Conservation (phyloP, 2,113 vertebrate species). For the Symphodus melops region DNA sequence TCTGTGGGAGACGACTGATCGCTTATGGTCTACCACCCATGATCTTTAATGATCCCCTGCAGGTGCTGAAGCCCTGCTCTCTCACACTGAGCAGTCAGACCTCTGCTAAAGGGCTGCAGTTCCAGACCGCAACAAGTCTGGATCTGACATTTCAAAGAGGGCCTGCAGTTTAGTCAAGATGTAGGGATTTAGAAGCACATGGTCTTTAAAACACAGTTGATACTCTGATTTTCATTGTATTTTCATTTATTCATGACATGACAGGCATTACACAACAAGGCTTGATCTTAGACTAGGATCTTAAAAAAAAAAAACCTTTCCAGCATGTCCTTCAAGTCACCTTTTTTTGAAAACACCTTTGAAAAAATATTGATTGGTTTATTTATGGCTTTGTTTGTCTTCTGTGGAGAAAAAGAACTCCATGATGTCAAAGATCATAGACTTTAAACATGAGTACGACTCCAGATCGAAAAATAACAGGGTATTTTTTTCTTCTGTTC, state of each 20-base stretch:
- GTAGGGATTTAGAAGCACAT: conserved; percentile 42
- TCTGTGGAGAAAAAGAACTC: conserved; percentile 1
- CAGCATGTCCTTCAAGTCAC: background rate
- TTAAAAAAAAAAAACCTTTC: too few relatives aligned
- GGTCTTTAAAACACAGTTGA: conserved; percentile 41
- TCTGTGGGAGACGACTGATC: conserved; percentile 14
- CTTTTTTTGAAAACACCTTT: conserved; percentile 2
- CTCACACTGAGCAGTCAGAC: conserved; percentile 29
- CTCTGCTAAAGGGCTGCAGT: conserved; percentile 72
- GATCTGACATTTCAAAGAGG: conserved; percentile 52
- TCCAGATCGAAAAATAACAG: too few relatives aligned
- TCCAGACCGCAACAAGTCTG: conserved; percentile 47
- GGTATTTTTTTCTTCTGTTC: conserved; percentile 1
- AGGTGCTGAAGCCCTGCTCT: conserved; percentile 28
- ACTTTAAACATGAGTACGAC: background rate
- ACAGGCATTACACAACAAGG: background rate
- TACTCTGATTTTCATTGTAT: conserved; percentile 7
- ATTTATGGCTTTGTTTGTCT: conserved; percentile 26
- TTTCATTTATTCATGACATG: conserved; percentile 2
- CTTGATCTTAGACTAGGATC: background rate
- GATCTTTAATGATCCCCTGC: conserved; percentile 17
- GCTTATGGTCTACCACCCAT: conserved; percentile 7
- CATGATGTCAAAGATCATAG: background rate
- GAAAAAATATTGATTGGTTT: conserved; percentile 11
- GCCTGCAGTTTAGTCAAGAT: conserved; percentile 17